Base-by-base conservation (phyloP, 1,140 invertebrate species). In the Eumeta japonica region DNA sequence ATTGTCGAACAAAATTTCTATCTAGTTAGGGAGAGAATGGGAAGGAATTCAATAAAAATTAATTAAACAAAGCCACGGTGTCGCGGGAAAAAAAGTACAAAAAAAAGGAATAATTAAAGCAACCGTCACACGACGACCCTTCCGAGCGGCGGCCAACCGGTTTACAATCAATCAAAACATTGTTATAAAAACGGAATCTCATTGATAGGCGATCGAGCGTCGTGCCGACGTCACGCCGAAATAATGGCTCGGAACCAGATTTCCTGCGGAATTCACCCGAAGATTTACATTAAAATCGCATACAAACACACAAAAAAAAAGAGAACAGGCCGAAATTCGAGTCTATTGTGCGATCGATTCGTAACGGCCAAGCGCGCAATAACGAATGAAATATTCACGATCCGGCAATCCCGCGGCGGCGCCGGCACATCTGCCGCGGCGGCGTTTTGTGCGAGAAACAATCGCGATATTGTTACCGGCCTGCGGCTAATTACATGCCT, bases 301-400 rank as follows among this genome's bases (percentile, higher is more conserved):
- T 52, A 61, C 60, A 63, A 63, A 54, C 62, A 59, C 52, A 61
- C 60, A 63, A 63, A 63, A 52, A 65, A 29, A 65, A 67, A 52
- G 59, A 68, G 70, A 71, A 64, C 57, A 57, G 49, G 55, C 52
- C 64, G 57, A 63, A 70, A 68, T 48, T 63, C 49, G 44, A 45
- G 56, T 60, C 57, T 51, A 65, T 73, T 73, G 68, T 74, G 52
- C 56, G 58, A 64, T 68, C 70, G 70, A 74, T 74, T 74, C 61
- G 70, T 68, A 74, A 74, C 70, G 70, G 67, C 57, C 67, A 60
- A 74, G 51, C 54, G 58, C 57, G 58, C 50, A 64, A 66, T 72
- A 63, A 72, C 66, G 65, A 67, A 68, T 62, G 63, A 68, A 71
- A 74, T 70, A 74, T 74, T 74, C 70, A 72, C 63, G 59, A 71